phyloP scores from a whole-genome alignment of 2,888 invertebrate genomes.

The Philereme transversata region DNA sequence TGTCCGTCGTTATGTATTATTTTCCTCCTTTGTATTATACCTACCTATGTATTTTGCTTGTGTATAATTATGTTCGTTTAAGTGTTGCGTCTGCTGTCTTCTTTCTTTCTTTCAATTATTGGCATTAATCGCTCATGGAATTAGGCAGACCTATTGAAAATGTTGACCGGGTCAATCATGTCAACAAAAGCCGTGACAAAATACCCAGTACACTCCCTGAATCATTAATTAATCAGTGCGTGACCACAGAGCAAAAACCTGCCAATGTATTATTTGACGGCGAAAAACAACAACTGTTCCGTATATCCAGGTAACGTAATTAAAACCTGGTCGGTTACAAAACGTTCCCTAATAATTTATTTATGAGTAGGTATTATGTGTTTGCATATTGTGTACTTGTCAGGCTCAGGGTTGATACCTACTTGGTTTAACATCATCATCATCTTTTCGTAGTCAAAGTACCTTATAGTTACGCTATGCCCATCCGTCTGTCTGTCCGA shows the following conservation, averaged over 20 bases:
- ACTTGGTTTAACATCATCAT: too few species aligned
- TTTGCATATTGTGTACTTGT: slow-evolving; percentile 15
- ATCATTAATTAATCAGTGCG: slow-evolving; percentile 10
- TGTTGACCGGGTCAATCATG: not conserved
- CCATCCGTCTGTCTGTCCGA: too few species aligned
- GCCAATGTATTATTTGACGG: slow-evolving; percentile 23
- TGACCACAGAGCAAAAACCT: slow-evolving; percentile 16
- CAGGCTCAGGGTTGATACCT: slow-evolving; percentile 13
- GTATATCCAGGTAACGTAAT: slow-evolving; percentile 29
- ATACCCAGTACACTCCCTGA: not conserved
- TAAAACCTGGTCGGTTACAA: slow-evolving; percentile 31
- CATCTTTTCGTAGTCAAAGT: too few species aligned
- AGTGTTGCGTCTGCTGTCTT: too few species aligned
- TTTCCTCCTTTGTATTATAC: too few species aligned
- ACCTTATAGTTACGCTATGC: too few species aligned
- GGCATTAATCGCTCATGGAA: too few species aligned
- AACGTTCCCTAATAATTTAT: slow-evolving; percentile 36
- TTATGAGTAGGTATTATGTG: slow-evolving; percentile 30
- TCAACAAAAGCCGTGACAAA: not conserved
- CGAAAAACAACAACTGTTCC: slow-evolving; percentile 22
- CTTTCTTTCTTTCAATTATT: too few species aligned
- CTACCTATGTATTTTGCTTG: too few species aligned
- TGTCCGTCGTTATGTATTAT: too few species aligned
- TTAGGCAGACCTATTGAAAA: not conserved
- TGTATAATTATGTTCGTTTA: too few species aligned